Percentiles rank a stretch among this genome's conserved stretches.
Evolutionary conservation across 2,888 invertebrate species (phyloP).

Genomic region (Lithophane semibrunnea): DNA sequence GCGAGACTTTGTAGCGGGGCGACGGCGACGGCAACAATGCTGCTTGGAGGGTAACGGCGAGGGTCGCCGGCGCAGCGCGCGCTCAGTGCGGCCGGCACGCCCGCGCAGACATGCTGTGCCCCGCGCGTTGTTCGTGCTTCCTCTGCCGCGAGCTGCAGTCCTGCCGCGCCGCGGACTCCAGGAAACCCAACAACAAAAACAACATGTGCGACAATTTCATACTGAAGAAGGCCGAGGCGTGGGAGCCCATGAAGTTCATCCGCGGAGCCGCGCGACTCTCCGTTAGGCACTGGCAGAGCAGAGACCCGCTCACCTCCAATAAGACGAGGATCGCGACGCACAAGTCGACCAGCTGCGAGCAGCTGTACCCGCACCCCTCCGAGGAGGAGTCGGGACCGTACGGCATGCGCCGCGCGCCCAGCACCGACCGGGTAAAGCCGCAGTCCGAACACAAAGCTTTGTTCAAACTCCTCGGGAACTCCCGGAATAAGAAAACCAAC

Average conservation of each 20-base stretch:
- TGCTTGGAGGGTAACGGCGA: constrained; percentile 76
- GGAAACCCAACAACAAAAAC: constrained; percentile 84
- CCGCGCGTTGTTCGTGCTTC: constrained; percentile 93
- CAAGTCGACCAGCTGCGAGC: constrained; percentile 89
- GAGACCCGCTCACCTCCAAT: constrained; percentile 84
- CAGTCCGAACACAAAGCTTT: constrained; percentile 84
- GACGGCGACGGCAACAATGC: constrained; percentile 78
- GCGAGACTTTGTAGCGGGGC: constrained; percentile 73
- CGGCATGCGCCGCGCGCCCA: constrained; percentile 87
- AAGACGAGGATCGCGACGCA: constrained; percentile 83
- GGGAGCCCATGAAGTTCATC: constrained; percentile 88
- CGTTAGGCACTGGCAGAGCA: constrained; percentile 89
- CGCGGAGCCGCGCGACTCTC: constrained; percentile 88
- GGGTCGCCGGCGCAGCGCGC: constrained; percentile 72
- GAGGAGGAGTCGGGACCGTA: constrained; percentile 83
- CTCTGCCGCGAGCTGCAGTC: constrained; percentile 93
- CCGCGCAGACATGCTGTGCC: constrained; percentile 92
- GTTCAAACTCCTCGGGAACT: constrained; percentile 86
- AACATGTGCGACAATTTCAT: constrained; percentile 90
- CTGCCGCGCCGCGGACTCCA: constrained; percentile 89
- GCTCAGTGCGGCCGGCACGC: constrained; percentile 86
- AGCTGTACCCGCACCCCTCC: constrained; percentile 84
- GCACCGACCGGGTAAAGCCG: constrained; percentile 86
- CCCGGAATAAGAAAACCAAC: constrained; percentile 83
- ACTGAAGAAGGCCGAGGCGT: constrained; percentile 89